Percentiles rank a stretch among this genome's conserved stretches.
These are phyloP conservation scores for Sternotherus odoratus DNA, from an alignment of 2,797 vertebrate genomes.

Conservation along the genomic window DNA sequence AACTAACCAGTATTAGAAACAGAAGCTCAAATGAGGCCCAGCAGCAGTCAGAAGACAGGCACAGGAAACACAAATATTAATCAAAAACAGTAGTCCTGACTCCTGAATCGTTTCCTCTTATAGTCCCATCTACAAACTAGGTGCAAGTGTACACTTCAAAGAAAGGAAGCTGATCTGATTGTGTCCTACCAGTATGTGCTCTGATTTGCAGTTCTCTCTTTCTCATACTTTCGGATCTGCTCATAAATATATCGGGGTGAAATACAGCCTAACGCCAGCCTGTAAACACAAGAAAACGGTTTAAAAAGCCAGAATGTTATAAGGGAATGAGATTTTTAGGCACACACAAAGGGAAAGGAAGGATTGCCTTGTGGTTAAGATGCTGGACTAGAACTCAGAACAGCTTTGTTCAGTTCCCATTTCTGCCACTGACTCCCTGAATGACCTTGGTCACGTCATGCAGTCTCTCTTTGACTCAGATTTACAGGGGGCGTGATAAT, in stretches of 20 bases:
- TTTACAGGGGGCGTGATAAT: neutral
- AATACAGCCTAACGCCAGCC: conserved; percentile 88
- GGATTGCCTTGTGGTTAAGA: neutral
- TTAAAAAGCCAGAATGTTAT: neutral
- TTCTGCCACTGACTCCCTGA: neutral
- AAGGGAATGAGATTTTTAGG: neutral
- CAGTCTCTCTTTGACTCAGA: neutral
- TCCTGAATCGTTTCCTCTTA: conserved; percentile 12
- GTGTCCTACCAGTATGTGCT: conserved; percentile 88
- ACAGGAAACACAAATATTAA: conserved; percentile 17
- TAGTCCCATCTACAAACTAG: neutral
- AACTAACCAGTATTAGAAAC: neutral
- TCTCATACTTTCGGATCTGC: conserved; percentile 86
- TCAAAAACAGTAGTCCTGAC: conserved; percentile 19
- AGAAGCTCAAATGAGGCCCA: neutral
- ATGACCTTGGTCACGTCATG: accelerated
- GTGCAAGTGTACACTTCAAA: neutral
- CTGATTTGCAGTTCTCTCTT: conserved; percentile 85
- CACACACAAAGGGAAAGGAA: accelerated
- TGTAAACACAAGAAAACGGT: conserved; percentile 63
- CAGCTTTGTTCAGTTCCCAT: neutral
- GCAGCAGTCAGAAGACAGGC: conserved; percentile 11
- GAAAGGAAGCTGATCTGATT: neutral
- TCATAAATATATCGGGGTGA: conserved; percentile 87
- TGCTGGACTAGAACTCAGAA: neutral